A percentile compares a stretch with the other conserved stretches of the same genome.
Evolutionary conservation across 2,797 vertebrate species (phyloP).

Genomic region (Falco naumanni): DNA sequence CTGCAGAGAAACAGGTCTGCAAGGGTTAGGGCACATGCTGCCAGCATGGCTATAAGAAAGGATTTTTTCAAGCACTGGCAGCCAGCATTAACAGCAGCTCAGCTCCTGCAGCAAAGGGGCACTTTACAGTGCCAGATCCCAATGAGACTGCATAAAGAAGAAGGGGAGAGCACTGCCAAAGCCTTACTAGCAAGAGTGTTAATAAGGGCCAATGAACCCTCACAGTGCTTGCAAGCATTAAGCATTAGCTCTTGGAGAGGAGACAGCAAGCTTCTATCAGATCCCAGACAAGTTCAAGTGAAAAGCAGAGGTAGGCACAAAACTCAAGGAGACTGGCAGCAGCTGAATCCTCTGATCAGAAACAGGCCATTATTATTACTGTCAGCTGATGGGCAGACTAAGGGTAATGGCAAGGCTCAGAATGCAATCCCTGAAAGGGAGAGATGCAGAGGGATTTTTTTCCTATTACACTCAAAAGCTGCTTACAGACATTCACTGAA

Average conservation of each 20-base stretch:
- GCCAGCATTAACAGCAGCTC: not conserved
- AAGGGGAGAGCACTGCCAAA: not conserved
- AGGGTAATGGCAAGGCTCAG: not conserved
- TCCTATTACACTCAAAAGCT: not conserved
- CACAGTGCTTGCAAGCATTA: not conserved
- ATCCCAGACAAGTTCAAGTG: not conserved
- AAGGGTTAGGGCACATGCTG: not conserved
- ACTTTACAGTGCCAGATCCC: constrained; percentile 20
- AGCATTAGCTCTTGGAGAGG: constrained; percentile 15
- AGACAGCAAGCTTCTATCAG: not conserved
- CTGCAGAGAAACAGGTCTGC: not conserved
- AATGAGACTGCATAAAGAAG: not conserved
- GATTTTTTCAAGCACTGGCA: not conserved
- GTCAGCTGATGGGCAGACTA: not conserved
- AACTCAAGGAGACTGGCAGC: constrained; percentile 15
- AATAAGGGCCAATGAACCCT: not conserved
- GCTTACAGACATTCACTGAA: not conserved
- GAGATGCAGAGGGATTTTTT: not conserved
- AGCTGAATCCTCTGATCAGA: constrained; percentile 43
- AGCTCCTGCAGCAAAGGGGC: not conserved
- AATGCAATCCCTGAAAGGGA: not conserved
- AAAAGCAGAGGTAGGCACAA: constrained; percentile 29
- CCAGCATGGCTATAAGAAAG: not conserved
- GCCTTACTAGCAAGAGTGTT: constrained; percentile 7
- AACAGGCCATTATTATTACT: not conserved